A percentile compares a stretch with the other conserved stretches of the same genome.
phyloP scores from a whole-genome alignment of 2,797 vertebrate species.

The Phalloptychus januarius region DNA sequence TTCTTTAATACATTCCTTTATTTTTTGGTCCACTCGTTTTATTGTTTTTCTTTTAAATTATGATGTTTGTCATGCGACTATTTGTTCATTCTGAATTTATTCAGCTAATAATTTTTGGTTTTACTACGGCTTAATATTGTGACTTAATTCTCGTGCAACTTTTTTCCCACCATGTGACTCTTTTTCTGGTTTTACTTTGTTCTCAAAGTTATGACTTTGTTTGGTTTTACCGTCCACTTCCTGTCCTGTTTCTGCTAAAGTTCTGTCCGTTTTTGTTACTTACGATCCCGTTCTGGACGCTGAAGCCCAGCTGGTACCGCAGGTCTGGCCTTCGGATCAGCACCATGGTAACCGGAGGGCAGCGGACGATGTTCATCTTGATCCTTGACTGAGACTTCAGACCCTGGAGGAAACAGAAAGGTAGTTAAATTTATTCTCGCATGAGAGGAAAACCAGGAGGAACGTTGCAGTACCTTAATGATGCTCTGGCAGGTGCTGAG shows the following conservation, averaged over 20 bases:
- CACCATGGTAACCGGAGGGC: conserved; percentile 95
- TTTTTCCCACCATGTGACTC: too few species aligned
- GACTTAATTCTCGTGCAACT: too few species aligned
- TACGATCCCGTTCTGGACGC: conserved; percentile 97
- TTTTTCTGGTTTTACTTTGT: too few species aligned
- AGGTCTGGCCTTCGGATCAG: conserved; percentile 94
- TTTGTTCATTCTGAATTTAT: too few species aligned
- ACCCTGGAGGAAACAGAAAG: conserved; percentile 77
- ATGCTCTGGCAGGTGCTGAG: conserved; percentile 98
- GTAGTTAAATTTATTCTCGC: neutral
- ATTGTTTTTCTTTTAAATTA: too few species aligned
- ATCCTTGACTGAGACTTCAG: conserved; percentile 94
- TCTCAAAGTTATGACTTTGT: too few species aligned
- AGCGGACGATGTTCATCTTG: conserved; percentile 95
- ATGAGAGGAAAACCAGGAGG: neutral
- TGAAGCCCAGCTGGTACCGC: conserved; percentile 95
- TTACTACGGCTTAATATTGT: too few species aligned
- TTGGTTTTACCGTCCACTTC: neutral
- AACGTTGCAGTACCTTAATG: conserved; percentile 87
- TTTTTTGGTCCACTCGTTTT: neutral
- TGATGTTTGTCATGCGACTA: too few species aligned
- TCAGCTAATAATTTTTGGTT: too few species aligned
- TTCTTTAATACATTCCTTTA: too few species aligned
- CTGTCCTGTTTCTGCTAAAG: neutral
- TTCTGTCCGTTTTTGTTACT: conserved; percentile 62